Evolutionary conservation across 1,140 invertebrate species (phyloP), one percentile per base, ranked within the genome.

Genomic region (Varroa destructor): DNA sequence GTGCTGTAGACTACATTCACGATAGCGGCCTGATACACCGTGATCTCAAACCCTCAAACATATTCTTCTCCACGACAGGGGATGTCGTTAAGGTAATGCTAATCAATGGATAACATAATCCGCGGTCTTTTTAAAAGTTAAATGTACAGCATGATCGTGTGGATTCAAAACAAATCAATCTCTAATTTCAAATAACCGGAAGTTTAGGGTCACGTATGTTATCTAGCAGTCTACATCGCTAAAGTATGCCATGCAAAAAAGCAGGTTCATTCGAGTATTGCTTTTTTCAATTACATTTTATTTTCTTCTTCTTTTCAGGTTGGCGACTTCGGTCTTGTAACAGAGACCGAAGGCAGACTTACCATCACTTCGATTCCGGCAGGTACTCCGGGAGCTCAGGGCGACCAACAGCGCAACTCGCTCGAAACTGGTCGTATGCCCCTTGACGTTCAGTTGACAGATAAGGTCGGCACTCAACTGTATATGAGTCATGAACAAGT

Each of bases 271-370:
- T 25, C 25, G 25, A 25, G 25, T 0, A 4, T 14, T 71, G 37
- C 43, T 55, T n/a, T 46, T 70, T 70, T 64, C 71, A 83, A 84
- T 72, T 77, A 89, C 86, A 93, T 25, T 25, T 25, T 93, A 1
- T 93, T 97, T 97, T 80, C 96, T 97, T 76, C 94, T 96, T 79
- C 96, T 97, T 78, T 98, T 2, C 97, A 97, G 82, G 88, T 98
- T 61, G 94, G 93, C 3, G 95, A 97, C 82, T 97, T 98, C 84
- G 94, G 94, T 0, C 83, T 97, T 6, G 93, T 93, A 0, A 96
- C 93, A 12, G 86, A 87, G 4, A 88, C 89, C 82, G 88, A 89
- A 73, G 82, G 82, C 61, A 82, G 82, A 8, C 4, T 8, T 51
- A 51, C 4, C 8, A 51, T 51, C 8, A 51, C 46, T 3, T 51